A percentile compares a stretch with the other conserved stretches of the same genome.
Evolutionary conservation across 2,888 invertebrate genomes (phyloP).

Genomic region (Poecilus cupreus): DNA sequence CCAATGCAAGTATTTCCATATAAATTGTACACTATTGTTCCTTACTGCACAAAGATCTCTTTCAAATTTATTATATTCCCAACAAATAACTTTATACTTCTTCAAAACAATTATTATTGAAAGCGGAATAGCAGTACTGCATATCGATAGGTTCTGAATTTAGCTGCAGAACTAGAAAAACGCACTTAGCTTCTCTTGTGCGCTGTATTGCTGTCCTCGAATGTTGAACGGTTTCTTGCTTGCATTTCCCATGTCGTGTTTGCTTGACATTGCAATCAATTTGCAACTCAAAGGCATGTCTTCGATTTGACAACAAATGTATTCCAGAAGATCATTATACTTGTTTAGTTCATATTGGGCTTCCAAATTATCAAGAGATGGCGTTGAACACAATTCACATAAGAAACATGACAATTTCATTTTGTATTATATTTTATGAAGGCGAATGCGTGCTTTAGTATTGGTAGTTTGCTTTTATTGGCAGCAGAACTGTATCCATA

Average conservation of each 20-base stretch:
- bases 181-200: no score
- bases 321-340: no score
- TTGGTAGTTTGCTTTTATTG: no score
- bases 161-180: neutral
- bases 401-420: no score
- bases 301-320: neutral
- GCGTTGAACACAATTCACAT: no score
- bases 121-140: neutral
- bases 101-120: neutral
- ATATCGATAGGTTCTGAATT: neutral
- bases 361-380: no score
- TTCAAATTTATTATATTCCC: neutral
- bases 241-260: neutral
- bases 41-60: neutral
- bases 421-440: no score
- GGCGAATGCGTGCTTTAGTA: no score
- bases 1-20: neutral
- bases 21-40: slow-evolving; percentile 11
- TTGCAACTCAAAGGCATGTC: neutral
- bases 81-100: neutral
- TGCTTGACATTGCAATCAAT: neutral
- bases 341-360: no score
- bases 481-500: no score
- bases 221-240: neutral
- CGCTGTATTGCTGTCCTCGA: no score